These are phyloP conservation scores for Leucosticte australis DNA, from an alignment of 2,113 vertebrate genomes.

Conservation along the genomic window DNA sequence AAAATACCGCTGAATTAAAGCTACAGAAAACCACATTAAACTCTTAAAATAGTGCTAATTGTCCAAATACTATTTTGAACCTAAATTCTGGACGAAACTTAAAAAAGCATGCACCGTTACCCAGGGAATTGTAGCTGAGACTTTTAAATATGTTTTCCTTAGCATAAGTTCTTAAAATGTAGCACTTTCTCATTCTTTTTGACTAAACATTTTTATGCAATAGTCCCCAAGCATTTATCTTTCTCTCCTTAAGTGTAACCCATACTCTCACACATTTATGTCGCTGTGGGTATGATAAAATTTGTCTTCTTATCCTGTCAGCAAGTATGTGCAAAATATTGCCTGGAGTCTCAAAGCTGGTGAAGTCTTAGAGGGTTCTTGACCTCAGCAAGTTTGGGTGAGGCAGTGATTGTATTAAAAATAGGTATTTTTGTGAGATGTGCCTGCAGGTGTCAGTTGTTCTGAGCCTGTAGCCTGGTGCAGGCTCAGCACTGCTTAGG, in stretches of 20 bases:
- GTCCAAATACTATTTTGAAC: neutral
- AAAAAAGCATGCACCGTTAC: neutral
- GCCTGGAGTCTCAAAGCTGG: neutral
- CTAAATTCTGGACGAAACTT: neutral
- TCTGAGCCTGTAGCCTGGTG: neutral
- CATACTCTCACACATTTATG: neutral
- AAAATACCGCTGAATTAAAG: neutral
- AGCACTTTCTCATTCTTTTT: neutral
- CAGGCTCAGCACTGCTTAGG: neutral
- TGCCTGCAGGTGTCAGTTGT: neutral
- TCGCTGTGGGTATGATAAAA: neutral
- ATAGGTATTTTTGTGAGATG: accelerated
- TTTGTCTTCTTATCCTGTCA: neutral
- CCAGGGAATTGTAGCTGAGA: neutral
- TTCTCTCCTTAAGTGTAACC: neutral
- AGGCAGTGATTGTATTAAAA: neutral
- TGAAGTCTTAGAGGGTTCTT: neutral
- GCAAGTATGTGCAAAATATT: neutral
- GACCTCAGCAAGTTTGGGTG: neutral
- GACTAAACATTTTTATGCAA: neutral
- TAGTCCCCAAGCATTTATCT: neutral
- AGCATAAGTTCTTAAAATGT: neutral
- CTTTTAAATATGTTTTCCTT: neutral
- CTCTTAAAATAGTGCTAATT: neutral
- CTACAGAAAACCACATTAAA: neutral